A percentile compares a stretch with the other conserved stretches of the same genome.
Evolutionary conservation across 2,797 vertebrate genomes (phyloP).

Genomic region (Sarcophilus harrisii): DNA sequence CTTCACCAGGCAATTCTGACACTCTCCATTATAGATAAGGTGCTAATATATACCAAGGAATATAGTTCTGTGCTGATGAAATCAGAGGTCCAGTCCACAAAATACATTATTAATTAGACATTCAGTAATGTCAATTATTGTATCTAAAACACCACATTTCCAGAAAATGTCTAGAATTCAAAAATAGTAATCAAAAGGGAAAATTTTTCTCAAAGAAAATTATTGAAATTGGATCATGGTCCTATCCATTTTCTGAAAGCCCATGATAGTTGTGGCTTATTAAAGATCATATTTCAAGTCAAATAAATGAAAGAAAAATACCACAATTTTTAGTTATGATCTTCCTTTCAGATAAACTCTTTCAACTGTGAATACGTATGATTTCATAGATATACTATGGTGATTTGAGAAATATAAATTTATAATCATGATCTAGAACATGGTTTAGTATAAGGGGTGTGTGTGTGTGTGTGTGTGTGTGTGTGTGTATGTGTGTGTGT

Average conservation of each 20-base stretch:
- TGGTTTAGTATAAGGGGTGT: slow-evolving; percentile 9
- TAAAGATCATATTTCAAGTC: not conserved
- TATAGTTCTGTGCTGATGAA: not conserved
- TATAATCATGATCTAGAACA: slow-evolving; percentile 39
- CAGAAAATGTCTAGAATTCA: not conserved
- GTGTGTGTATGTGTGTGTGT: not conserved
- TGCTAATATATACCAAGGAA: not conserved
- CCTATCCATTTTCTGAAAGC: not conserved
- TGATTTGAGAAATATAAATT: slow-evolving; percentile 44
- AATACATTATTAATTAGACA: not conserved
- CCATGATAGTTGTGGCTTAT: not conserved
- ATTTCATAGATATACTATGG: slow-evolving; percentile 1
- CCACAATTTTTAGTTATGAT: not conserved
- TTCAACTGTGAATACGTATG: not conserved
- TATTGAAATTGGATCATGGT: not conserved
- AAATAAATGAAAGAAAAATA: not conserved
- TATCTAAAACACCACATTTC: not conserved
- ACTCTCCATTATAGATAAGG: not conserved
- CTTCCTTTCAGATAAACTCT: not conserved
- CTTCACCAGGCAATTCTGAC: not conserved
- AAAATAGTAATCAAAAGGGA: not conserved
- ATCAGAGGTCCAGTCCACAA: not conserved
- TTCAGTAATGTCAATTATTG: not conserved
- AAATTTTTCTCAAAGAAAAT: not conserved
- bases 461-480: not conserved